Base-by-base conservation (phyloP, 2,888 invertebrate genomes). In the Agrochola litura region DNA sequence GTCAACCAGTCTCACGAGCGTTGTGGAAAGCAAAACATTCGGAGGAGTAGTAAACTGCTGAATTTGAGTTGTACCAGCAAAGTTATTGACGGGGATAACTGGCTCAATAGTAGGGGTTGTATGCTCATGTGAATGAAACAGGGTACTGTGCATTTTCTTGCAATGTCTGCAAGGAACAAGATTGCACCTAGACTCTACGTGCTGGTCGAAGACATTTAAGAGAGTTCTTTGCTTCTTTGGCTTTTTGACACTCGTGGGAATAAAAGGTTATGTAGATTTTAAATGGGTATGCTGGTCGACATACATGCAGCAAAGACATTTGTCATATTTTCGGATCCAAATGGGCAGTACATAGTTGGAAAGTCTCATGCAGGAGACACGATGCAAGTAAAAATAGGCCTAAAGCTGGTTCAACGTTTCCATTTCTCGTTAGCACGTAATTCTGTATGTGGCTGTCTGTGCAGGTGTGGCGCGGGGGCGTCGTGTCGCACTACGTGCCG, bases 401-500 rank as follows among this genome's bases (percentile, higher is more conserved):
- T 43, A 19, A 19, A 8, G 30, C 12, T 49, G 30, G 65, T 46
- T 25, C 25, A 46, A 19, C 25, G 30, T 43, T 43, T 49, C 19
- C 12, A 65, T 46, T 49, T n/a, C 16, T 46, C 30, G n/a, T 69
- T 56, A 14, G 37, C 67, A n/a, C 16, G 16, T 37, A 8, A 46
- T 30, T 71, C 12, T 70, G 41, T 41, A 19, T 54, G 14, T 22
- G 49, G 49, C n/a, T 41, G 41, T 69, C 3, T 68, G 19, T 22
- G n/a, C 86, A 96, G 96, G 96, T 96, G 91, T 93, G 97, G 97
- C 94, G 95, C 88, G 92, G 94, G 91, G 94, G 97, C 84, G 75
- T 92, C 92, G 96, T 97, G 96, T 93, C 97, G 92, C 92, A 94
- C 90, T 96, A 95, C 91, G 95, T 96, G 88, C 96, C 97, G 83